Conservation (phyloP, 53 echinoderm and acorn worm species). For the Apostichopus leukothele region DNA sequence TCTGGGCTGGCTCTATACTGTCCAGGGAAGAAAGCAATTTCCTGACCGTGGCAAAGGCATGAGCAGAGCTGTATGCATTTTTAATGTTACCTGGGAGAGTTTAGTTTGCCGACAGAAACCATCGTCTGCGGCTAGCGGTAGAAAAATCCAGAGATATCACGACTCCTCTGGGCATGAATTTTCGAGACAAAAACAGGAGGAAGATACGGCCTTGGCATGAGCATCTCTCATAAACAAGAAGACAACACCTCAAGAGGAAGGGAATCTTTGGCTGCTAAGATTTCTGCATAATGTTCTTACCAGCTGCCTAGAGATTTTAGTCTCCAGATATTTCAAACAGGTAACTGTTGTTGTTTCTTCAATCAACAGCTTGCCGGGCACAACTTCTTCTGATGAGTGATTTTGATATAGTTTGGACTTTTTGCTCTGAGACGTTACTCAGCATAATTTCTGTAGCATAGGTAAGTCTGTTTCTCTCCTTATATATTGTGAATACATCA, state of each 20-base stretch:
- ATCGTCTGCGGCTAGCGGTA: conserved; percentile 2
- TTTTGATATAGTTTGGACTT: too few species aligned
- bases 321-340: background rate
- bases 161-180: conserved; percentile 14
- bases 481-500: too few species aligned
- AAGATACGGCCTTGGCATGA: background rate
- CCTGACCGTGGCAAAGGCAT: background rate
- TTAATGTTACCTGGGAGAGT: background rate
- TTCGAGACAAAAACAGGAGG: conserved; percentile 7
- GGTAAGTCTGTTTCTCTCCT: background rate
- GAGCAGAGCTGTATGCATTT: background rate
- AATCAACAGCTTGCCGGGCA: background rate
- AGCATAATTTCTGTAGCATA: background rate
- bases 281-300: conserved; percentile 22
- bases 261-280: background rate
- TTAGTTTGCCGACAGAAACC: background rate
- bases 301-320: background rate
- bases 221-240: background rate
- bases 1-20: background rate
- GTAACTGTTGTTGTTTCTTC: background rate
- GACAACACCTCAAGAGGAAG: background rate
- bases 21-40: background rate
- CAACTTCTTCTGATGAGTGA: background rate
- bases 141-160: background rate
- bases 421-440: too few species aligned